These are phyloP conservation scores for Steinernema khuongi DNA, from an alignment of 1,140 invertebrate genomes.

Conservation along the genomic window DNA sequence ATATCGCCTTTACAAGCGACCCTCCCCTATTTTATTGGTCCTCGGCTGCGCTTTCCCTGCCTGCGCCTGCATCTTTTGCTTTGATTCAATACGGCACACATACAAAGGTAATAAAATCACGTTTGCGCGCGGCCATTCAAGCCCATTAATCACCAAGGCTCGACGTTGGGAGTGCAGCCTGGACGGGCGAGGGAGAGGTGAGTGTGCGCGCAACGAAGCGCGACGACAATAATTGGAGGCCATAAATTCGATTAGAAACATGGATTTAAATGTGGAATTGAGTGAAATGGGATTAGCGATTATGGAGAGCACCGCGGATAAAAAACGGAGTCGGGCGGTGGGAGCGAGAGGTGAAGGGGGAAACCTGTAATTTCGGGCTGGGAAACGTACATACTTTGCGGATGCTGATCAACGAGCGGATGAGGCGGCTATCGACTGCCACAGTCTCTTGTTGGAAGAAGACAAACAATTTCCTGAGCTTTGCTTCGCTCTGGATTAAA, in stretches of 20 bases:
- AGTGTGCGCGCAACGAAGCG: neutral
- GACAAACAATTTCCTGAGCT: too few species aligned
- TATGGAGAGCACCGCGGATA: neutral
- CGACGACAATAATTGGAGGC: neutral
- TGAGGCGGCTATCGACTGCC: too few species aligned
- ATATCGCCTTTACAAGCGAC: slow-evolving; percentile 12
- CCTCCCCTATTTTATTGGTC: neutral
- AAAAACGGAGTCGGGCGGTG: too few species aligned
- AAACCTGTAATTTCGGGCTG: too few species aligned
- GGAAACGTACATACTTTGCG: too few species aligned
- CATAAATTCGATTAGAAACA: slow-evolving; percentile 10
- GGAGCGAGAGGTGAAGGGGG: too few species aligned
- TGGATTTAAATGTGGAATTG: neutral
- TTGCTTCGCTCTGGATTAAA: too few species aligned
- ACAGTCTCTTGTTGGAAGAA: too few species aligned
- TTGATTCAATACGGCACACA: slow-evolving; percentile 13
- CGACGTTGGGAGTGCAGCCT: neutral
- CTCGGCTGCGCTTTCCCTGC: neutral
- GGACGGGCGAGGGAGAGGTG: neutral
- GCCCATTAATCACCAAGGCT: slow-evolving; percentile 12
- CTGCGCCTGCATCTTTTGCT: neutral
- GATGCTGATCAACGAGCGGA: too few species aligned
- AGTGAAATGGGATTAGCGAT: neutral
- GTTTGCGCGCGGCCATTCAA: slow-evolving; percentile 14
- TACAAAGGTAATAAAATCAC: slow-evolving; percentile 17